Evolutionary conservation across 1,140 invertebrate species (phyloP), one percentile per base, ranked within the genome.

Genomic region (Apocrypta bakeri): DNA sequence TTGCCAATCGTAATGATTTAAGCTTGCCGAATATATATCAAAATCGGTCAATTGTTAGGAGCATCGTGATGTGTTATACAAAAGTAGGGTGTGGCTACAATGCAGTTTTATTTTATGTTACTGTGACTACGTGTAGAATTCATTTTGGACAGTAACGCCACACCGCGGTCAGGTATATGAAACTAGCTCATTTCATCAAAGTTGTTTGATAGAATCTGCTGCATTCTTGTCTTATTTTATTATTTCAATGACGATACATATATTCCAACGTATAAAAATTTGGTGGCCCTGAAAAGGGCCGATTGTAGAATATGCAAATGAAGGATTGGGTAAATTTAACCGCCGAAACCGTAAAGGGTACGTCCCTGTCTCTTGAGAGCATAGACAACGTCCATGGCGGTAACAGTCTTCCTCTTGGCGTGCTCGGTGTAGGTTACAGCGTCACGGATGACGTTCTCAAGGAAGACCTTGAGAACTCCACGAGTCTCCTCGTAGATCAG

Each of bases 321-420:
- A 1, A 31, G 17, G 72, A 42, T 21, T 0, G n/a, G n/a, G n/a
- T n/a, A n/a, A n/a, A 25, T 29, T 74, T 42, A 48, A 42, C 33
- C 33, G 40, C 72, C 40, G 24, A 40, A 74, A 11, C 72, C 72
- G 72, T 74, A 74, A 29, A 74, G 72, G 37, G 33, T 40, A 17
- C 72, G 72, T 37, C 40, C 72, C 25, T 74, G 72, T 27, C 37
- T 17, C 29, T 74, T 40, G 6, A 40, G 40, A 14, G 72, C 72
- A 11, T 48, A 74, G 72, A 73, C 71, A 25, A 42, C 37, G 8
- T 73, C 37, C 71, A 79, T 71, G 4, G 78, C 37, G 87, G 96
- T 96, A 84, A 96, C 95, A 71, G 96, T 89, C 24, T 79, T 71
- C 14, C 64, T 40, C n/a, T 79, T 71, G 37, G 78, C 78, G 42